These are phyloP conservation scores for Semotilus atromaculatus DNA, from an alignment of 2,797 vertebrate genomes.

Conservation along the genomic window DNA sequence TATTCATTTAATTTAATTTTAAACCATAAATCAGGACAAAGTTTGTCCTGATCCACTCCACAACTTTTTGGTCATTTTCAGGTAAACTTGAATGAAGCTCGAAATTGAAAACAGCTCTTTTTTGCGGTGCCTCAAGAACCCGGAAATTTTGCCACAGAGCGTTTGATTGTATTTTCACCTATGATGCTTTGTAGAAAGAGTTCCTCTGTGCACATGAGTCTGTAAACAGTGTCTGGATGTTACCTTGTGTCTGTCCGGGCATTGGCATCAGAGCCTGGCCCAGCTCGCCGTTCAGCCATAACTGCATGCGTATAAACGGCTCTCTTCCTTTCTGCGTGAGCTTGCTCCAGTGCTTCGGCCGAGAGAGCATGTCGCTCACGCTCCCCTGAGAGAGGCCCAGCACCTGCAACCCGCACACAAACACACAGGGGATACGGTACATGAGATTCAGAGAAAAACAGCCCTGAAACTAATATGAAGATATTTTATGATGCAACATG, in stretches of 20 bases:
- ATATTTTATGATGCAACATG: conserved; percentile 49
- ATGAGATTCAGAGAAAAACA: conserved; percentile 42
- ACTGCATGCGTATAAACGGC: conserved; percentile 93
- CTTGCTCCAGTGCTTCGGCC: conserved; percentile 93
- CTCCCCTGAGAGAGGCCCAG: conserved; percentile 91
- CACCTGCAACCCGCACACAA: conserved; percentile 72
- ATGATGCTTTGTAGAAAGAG: background rate
- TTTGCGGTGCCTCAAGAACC: background rate
- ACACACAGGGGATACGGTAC: conserved; percentile 20
- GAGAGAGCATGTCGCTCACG: conserved; percentile 92
- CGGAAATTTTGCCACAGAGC: background rate
- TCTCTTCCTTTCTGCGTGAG: conserved; percentile 93
- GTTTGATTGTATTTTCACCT: background rate
- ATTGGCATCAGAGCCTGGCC: conserved; percentile 85
- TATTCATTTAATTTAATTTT: background rate
- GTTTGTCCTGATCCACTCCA: background rate
- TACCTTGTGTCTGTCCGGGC: conserved; percentile 87
- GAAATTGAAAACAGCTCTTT: background rate
- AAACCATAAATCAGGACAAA: background rate
- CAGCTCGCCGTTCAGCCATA: conserved; percentile 92
- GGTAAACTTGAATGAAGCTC: background rate
- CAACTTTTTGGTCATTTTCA: background rate
- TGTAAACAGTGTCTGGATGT: conserved; percentile 47
- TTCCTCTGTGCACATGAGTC: conserved; percentile 8
- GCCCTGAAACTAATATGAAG: conserved; percentile 47